phyloP scores from a whole-genome alignment of 2,797 vertebrate species.

The Phataginus tetradactyla region DNA sequence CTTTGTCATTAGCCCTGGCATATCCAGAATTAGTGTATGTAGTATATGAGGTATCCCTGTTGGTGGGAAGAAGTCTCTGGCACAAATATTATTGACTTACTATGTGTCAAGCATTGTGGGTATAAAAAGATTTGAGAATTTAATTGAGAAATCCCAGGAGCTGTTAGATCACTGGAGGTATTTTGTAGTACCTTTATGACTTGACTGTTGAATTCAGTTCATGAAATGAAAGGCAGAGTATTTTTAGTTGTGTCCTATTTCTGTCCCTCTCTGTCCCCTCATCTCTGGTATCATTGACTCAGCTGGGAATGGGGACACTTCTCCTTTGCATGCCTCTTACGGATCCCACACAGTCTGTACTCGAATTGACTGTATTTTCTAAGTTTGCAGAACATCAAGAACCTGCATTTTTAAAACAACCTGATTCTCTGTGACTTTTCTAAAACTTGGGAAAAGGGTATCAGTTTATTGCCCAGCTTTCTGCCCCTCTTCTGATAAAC shows the following conservation, averaged over 20 bases:
- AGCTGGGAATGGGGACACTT: accelerated
- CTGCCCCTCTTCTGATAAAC: not conserved
- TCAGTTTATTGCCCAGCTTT: not conserved
- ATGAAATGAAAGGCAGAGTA: not conserved
- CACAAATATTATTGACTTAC: not conserved
- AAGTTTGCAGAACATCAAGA: not conserved
- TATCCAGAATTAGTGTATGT: not conserved
- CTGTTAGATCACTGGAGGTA: not conserved
- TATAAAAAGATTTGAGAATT: not conserved
- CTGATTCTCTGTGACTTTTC: not conserved
- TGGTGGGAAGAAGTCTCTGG: not conserved
- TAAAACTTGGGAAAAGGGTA: not conserved
- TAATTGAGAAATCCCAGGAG: not conserved
- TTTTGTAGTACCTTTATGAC: not conserved
- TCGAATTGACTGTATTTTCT: not conserved
- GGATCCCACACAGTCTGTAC: not conserved
- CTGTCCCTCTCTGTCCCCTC: not conserved
- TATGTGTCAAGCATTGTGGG: not conserved
- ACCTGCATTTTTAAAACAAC: not conserved
- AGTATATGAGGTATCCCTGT: not conserved
- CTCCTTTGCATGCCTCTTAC: not conserved
- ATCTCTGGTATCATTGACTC: not conserved
- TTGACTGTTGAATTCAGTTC: not conserved
- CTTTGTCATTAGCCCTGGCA: not conserved
- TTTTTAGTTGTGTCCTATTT: not conserved